phyloP scores from a whole-genome alignment of 2,888 invertebrate species.

The Drosophila mulleri region DNA sequence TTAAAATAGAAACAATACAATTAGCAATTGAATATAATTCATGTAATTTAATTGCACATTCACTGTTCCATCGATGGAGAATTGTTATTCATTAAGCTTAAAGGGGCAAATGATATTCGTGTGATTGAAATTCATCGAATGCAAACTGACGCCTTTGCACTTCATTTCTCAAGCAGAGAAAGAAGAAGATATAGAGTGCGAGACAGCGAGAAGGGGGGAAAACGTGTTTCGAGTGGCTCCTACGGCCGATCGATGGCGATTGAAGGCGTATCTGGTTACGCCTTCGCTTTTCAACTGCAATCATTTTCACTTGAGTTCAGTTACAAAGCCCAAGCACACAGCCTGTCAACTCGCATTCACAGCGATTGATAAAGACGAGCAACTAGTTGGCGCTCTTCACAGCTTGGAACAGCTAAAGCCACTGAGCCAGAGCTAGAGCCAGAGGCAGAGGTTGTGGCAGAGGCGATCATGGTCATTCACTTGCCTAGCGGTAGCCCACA shows the following conservation, averaged over 20 bases:
- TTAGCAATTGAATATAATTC: constrained; percentile 9
- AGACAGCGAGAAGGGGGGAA: constrained; percentile 9
- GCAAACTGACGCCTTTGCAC: constrained; percentile 78
- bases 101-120: constrained; percentile 74
- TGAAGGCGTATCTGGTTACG: constrained; percentile 80
- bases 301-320: constrained; percentile 73
- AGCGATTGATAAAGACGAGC: constrained; percentile 58
- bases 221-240: constrained; percentile 58
- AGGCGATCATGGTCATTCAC: constrained; percentile 59
- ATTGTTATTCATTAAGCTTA: constrained; percentile 38
- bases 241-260: constrained; percentile 53
- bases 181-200: background rate
- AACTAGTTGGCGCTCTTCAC: constrained; percentile 58
- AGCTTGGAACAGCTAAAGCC: constrained; percentile 32
- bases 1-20: no score
- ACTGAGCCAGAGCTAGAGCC: constrained; percentile 17
- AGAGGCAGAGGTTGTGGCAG: constrained; percentile 20
- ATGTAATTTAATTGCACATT: constrained; percentile 10
- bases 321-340: constrained; percentile 58
- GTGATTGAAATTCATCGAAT: constrained; percentile 75
- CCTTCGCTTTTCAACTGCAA: constrained; percentile 75
- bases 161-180: constrained; percentile 52
- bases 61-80: constrained; percentile 11
- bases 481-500: constrained; percentile 54
- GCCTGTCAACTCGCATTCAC: constrained; percentile 70